phyloP scores from a whole-genome alignment of 2,888 invertebrate species.

The Cheilosia vernalis region DNA sequence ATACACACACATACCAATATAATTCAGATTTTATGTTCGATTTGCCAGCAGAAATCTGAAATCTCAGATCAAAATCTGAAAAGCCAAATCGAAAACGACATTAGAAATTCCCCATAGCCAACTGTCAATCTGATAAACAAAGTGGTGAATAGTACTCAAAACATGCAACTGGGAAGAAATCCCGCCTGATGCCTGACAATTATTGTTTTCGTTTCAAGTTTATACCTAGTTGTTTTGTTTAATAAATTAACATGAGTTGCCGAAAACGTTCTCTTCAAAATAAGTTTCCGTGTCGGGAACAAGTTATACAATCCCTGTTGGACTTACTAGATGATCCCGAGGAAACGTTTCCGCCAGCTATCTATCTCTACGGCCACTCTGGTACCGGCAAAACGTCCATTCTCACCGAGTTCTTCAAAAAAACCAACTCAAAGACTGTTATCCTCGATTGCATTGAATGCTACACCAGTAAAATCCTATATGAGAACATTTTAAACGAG shows the following conservation, averaged over 20 bases:
- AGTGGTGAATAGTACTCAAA: conserved; percentile 41
- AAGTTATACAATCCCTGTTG: conserved; percentile 77
- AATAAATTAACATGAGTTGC: conserved; percentile 31
- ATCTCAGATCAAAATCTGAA: too few species aligned
- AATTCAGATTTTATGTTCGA: too few species aligned
- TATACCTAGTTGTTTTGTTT: background rate
- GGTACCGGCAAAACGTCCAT: conserved; percentile 93
- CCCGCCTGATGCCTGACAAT: conserved; percentile 49
- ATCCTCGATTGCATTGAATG: conserved; percentile 92
- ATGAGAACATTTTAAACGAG: conserved; percentile 89
- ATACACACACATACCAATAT: too few species aligned
- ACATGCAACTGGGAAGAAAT: background rate
- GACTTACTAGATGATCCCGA: conserved; percentile 83
- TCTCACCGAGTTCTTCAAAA: conserved; percentile 85
- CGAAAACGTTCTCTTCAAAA: conserved; percentile 62
- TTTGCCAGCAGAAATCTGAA: too few species aligned
- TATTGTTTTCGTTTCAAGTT: background rate
- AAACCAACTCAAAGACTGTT: conserved; percentile 85
- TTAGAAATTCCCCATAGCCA: conserved; percentile 33
- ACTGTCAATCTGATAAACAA: background rate
- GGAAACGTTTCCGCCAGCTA: conserved; percentile 87
- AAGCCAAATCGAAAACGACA: too few species aligned
- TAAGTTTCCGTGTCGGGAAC: conserved; percentile 81
- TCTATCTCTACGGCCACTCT: conserved; percentile 93
- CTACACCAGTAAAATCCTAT: conserved; percentile 89